Evolutionary conservation across 2,113 vertebrate genomes (phyloP), one percentile per base, ranked within the genome.

Genomic region (Edolisoma coerulescens): DNA sequence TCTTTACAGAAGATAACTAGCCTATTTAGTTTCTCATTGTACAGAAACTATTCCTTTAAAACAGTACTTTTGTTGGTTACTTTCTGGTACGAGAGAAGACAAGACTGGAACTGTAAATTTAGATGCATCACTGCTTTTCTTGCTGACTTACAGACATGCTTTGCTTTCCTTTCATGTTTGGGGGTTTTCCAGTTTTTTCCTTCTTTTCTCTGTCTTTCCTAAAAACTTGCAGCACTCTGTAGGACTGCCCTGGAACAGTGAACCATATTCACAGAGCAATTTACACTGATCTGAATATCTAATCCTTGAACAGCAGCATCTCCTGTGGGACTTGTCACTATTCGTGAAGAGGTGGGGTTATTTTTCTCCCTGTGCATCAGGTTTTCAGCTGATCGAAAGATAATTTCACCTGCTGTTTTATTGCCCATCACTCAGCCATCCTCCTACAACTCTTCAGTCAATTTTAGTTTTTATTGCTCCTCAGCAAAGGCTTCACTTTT

Each of bases 401-500:
- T 49, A 67, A 91, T 87, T 90, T 87, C 75, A 65, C 23, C 28
- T 80, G 37, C 65, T 85, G 33, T 35, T 94, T 95, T 89, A 68
- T 49, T 87, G 33, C 44, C 30, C 47, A 45, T 91, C 87, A 64
- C 11, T 89, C 81, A 82, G 11, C 33, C 52, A 78, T 60, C 47
- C 33, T 78, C 33, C 83, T 86, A 13, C 67, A 94, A 86, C 35
- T 42, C 57, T 80, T 85, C 59, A 83, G 83, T 35, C 54, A 94
- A 49, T 92, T 94, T 87, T 85, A 35, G 26, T 3, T 86, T 85
- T 80, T 89, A 73, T 79, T 90, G 65, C 41, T 54, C 32, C 33
- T 84, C 60, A 84, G 50, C 28, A 94, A 79, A 83, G 26, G 53
- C 86, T 91, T 69, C 24, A 32, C 27, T 93, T 90, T 88, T 91